phyloP scores from a whole-genome alignment of 2,888 invertebrate genomes.

The Masnerella sp. region DNA sequence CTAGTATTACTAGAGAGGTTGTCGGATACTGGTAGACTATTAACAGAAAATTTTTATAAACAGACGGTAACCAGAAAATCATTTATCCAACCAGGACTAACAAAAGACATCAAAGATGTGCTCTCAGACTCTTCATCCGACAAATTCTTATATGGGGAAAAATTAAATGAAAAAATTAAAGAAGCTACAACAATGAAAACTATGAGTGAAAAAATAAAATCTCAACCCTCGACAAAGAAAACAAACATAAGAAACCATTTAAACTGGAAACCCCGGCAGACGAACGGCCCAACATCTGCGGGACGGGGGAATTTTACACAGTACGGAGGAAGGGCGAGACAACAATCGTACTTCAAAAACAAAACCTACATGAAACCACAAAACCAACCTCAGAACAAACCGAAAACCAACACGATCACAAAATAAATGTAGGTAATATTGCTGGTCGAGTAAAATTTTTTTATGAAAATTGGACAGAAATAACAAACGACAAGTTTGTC shows the following conservation, averaged over 20 bases:
- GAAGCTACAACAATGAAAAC: neutral
- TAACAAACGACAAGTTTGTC: slow-evolving; percentile 33
- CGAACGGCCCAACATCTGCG: neutral
- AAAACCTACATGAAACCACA: neutral
- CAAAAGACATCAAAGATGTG: neutral
- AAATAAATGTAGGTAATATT: slow-evolving; percentile 17
- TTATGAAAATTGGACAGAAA: slow-evolving; percentile 12
- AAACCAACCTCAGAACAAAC: neutral
- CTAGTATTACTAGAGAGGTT: neutral
- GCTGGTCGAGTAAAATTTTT: slow-evolving; percentile 27
- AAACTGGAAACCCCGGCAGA: slow-evolving; percentile 7
- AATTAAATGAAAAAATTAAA: slow-evolving; percentile 5
- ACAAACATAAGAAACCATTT: neutral
- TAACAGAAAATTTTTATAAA: neutral
- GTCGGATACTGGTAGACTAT: neutral
- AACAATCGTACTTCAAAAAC: slow-evolving; percentile 3
- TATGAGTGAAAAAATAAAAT: neutral
- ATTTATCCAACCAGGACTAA: neutral
- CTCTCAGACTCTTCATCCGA: neutral
- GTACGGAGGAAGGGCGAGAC: slow-evolving; percentile 4
- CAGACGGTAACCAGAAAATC: slow-evolving; percentile 2
- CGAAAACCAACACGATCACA: too few species aligned
- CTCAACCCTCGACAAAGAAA: neutral
- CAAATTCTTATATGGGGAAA: neutral
- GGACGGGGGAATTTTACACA: neutral